These are phyloP conservation scores for Triplophysa rosa DNA, from an alignment of 2,113 vertebrate genomes.

Conservation along the genomic window DNA sequence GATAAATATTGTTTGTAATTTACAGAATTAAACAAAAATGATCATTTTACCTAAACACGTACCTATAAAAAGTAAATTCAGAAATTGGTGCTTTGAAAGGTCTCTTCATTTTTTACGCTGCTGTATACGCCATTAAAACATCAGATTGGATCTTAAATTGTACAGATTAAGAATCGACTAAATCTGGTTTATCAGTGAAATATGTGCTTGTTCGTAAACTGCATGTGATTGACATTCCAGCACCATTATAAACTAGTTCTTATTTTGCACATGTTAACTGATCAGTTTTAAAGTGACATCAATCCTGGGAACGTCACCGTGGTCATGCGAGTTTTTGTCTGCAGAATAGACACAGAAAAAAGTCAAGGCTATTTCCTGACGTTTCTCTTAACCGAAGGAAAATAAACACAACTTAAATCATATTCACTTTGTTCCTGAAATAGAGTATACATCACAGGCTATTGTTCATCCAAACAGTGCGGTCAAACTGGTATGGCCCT, in stretches of 20 bases:
- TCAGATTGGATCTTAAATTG: too few relatives aligned
- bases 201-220: too few relatives aligned
- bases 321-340: conserved; percentile 9
- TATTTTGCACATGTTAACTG: background rate
- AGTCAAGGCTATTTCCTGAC: conserved; percentile 30
- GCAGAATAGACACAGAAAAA: conserved; percentile 41
- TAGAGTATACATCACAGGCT: conserved; percentile 31
- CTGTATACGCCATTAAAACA: too few relatives aligned
- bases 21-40: too few relatives aligned
- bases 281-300: background rate
- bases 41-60: too few relatives aligned
- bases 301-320: conserved; percentile 18
- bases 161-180: background rate
- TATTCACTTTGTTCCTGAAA: conserved; percentile 22
- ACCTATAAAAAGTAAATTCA: too few relatives aligned
- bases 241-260: background rate
- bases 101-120: too few relatives aligned
- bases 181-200: background rate
- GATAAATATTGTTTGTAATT: too few relatives aligned
- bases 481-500: background rate
- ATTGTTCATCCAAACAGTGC: conserved; percentile 15
- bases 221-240: background rate
- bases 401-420: background rate
- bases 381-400: conserved; percentile 14
- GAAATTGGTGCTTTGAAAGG: too few relatives aligned